These are phyloP conservation scores for Andrena dorsata DNA, from an alignment of 2,888 invertebrate species.

Conservation along the genomic window DNA sequence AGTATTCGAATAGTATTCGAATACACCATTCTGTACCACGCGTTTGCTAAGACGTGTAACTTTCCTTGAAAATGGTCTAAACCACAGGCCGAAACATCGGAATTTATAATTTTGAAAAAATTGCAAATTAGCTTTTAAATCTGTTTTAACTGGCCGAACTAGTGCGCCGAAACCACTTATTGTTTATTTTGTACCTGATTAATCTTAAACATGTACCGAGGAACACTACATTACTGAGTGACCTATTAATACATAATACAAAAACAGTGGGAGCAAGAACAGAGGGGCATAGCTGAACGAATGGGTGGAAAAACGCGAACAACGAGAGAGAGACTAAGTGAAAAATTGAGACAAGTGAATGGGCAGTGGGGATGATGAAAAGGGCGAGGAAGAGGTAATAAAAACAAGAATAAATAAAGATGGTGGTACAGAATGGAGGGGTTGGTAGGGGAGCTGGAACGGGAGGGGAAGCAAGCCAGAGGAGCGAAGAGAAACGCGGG, in stretches of 20 bases:
- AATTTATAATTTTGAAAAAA: too few species aligned
- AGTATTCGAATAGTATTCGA: too few species aligned
- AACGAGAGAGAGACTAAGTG: not conserved
- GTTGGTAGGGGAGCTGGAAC: not conserved
- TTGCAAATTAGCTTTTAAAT: too few species aligned
- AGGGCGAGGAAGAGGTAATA: not conserved
- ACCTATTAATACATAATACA: not conserved
- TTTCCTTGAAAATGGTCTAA: too few species aligned
- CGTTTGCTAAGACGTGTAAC: too few species aligned
- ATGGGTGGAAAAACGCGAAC: constrained; percentile 25
- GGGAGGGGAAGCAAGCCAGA: not conserved
- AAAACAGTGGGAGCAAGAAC: not conserved
- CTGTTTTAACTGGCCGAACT: too few species aligned
- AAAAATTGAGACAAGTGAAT: not conserved
- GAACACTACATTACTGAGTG: too few species aligned
- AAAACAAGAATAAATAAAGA: not conserved
- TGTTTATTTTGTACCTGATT: too few species aligned
- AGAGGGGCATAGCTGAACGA: constrained; percentile 25
- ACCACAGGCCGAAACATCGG: too few species aligned
- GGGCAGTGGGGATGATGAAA: not conserved
- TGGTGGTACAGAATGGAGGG: not conserved
- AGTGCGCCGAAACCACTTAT: too few species aligned
- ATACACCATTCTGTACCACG: too few species aligned
- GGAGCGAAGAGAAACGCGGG: not conserved
- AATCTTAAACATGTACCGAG: too few species aligned